Evolutionary conservation across 2,888 invertebrate genomes (phyloP).

Genomic region (Diogma glabrata): DNA sequence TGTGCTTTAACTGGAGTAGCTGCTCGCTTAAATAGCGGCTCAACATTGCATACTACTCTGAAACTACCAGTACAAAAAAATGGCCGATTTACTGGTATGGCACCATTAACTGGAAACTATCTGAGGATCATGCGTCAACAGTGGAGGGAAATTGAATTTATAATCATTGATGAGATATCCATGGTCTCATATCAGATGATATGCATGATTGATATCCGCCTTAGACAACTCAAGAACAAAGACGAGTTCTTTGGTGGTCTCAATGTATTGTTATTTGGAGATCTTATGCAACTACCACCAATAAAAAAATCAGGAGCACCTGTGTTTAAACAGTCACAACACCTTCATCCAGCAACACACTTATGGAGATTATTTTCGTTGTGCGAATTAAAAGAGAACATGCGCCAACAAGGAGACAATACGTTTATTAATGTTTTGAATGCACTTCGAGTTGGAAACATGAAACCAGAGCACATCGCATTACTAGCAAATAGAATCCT

Average conservation of each 20-base stretch:
- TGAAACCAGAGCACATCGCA: no score
- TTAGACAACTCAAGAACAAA: no score
- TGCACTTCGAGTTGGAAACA: no score
- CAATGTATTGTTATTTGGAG: background rate
- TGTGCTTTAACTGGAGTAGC: no score
- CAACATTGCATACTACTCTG: conserved; percentile 10
- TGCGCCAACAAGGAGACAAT: no score
- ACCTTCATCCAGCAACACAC: conserved; percentile 1
- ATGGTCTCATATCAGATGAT: conserved; percentile 12
- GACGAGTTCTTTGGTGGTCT: background rate
- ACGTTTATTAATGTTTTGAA: no score
- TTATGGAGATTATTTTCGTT: background rate
- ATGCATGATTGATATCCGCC: no score
- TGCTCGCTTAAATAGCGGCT: no score
- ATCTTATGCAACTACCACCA: background rate
- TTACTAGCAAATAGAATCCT: no score
- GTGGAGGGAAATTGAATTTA: conserved; percentile 15
- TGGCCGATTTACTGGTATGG: conserved; percentile 10
- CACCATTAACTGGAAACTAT: conserved; percentile 13
- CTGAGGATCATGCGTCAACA: conserved; percentile 13
- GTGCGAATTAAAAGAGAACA: no score
- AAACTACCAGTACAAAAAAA: conserved; percentile 16
- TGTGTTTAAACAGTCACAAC: conserved; percentile 17
- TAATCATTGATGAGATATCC: conserved; percentile 16
- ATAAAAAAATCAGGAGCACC: conserved; percentile 19